Evolutionary conservation across 2,888 invertebrate genomes (phyloP).

Genomic region (Tortricodes alternella): DNA sequence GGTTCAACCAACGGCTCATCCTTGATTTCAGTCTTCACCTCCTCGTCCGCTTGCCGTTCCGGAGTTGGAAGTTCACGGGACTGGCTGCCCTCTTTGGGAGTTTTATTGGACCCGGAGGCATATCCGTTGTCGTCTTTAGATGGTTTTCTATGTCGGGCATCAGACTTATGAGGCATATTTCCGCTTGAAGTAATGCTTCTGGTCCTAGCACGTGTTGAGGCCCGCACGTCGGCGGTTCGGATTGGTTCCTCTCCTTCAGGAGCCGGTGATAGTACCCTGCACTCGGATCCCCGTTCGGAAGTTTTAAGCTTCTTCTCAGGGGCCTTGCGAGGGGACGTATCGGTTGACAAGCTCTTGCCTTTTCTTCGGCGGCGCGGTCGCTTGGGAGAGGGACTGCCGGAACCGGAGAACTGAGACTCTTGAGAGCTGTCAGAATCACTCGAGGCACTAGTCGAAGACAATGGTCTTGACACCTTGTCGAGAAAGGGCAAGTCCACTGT

Average conservation of each 20-base stretch:
- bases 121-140: slow-evolving; percentile 64
- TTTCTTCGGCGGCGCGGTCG: slow-evolving; percentile 71
- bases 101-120: slow-evolving; percentile 68
- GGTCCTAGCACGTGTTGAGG: slow-evolving; percentile 85
- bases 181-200: slow-evolving; percentile 86
- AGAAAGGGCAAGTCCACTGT: slow-evolving; percentile 90
- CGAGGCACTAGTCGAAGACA: slow-evolving; percentile 84
- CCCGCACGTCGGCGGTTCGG: slow-evolving; percentile 70
- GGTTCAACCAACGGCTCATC: slow-evolving; percentile 58
- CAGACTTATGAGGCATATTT: slow-evolving; percentile 85
- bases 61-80: slow-evolving; percentile 83
- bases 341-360: slow-evolving; percentile 63
- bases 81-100: slow-evolving; percentile 83
- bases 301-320: slow-evolving; percentile 92
- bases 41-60: slow-evolving; percentile 85
- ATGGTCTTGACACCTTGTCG: slow-evolving; percentile 88
- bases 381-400: slow-evolving; percentile 69
- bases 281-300: slow-evolving; percentile 90
- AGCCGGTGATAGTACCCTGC: slow-evolving; percentile 87
- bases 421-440: slow-evolving; percentile 83
- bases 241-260: slow-evolving; percentile 89
- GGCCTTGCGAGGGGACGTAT: slow-evolving; percentile 83
- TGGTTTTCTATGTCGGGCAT: slow-evolving; percentile 79
- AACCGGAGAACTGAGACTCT: slow-evolving; percentile 64
- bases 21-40: slow-evolving; percentile 74